Evolutionary conservation across 2,888 invertebrate species (phyloP).

Genomic region (Tryphoninae sp.): DNA sequence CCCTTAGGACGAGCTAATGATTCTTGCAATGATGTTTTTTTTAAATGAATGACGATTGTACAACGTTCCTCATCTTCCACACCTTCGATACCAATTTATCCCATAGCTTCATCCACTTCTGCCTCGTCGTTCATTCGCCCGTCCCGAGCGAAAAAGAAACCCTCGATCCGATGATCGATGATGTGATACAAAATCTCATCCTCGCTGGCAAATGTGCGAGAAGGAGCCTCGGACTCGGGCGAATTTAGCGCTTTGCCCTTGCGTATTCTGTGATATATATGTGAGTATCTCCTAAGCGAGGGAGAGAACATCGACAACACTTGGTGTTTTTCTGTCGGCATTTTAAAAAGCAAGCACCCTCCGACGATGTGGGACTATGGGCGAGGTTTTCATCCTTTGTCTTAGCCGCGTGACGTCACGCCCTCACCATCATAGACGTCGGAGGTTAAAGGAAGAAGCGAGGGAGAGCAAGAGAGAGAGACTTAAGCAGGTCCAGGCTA

Average conservation of each 20-base stretch:
- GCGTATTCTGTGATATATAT: not conserved
- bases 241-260: conserved; percentile 32
- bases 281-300: conserved; percentile 7
- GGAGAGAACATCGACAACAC: conserved; percentile 41
- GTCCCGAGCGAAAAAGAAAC: conserved; percentile 5
- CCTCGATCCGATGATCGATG: conserved; percentile 56
- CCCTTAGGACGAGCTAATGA: not conserved
- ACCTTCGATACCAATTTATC: conserved; percentile 28
- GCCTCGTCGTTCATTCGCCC: conserved; percentile 30
- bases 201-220: conserved; percentile 47
- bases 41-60: not conserved
- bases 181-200: conserved; percentile 48
- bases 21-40: not conserved
- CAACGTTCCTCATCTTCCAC: not conserved
- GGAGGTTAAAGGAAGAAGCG: not conserved
- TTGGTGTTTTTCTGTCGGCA: conserved; percentile 70
- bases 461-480: conserved; percentile 32
- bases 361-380: conserved; percentile 68
- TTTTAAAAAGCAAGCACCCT: conserved; percentile 71
- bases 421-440: conserved; percentile 68
- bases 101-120: not conserved
- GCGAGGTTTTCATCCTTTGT: conserved; percentile 77
- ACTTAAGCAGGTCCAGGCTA: conserved; percentile 65
- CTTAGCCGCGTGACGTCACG: conserved; percentile 80
- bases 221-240: conserved; percentile 5